Conservation (phyloP, 2,797 vertebrate genomes). For the Meriones psammophilus region DNA sequence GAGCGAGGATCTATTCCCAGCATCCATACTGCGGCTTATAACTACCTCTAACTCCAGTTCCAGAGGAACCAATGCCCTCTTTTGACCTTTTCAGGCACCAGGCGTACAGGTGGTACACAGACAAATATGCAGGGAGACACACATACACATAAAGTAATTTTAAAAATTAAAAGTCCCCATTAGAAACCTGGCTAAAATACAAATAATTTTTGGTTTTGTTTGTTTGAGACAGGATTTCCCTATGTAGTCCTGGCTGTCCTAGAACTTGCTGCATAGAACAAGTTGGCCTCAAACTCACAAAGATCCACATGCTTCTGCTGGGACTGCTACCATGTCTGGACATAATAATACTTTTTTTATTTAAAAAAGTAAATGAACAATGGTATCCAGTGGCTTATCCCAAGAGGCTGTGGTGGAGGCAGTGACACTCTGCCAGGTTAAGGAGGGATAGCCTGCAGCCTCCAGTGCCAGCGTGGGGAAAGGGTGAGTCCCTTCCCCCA, state of each 20-base stretch:
- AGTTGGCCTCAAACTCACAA: background rate
- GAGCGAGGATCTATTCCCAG: background rate
- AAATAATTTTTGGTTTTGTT: background rate
- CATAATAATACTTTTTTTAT: background rate
- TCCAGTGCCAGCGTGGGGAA: constrained; percentile 17
- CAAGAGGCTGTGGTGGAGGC: background rate
- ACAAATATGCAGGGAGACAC: background rate
- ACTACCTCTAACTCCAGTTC: background rate
- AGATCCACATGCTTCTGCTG: background rate
- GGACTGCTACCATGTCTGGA: background rate
- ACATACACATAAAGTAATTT: background rate
- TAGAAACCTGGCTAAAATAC: background rate
- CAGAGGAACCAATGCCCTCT: background rate
- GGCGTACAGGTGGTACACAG: background rate
- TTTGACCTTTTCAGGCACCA: background rate
- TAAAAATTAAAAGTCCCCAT: background rate
- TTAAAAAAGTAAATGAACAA: background rate
- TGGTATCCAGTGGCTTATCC: background rate
- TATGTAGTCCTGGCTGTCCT: background rate
- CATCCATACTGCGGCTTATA: background rate
- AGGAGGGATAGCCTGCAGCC: background rate
- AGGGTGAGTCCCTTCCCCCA: constrained; percentile 51
- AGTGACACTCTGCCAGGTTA: background rate
- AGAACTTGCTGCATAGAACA: background rate
- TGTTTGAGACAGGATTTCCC: background rate